These are phyloP conservation scores for Aporophyla nigra DNA, from an alignment of 2,888 invertebrate species.

Conservation along the genomic window DNA sequence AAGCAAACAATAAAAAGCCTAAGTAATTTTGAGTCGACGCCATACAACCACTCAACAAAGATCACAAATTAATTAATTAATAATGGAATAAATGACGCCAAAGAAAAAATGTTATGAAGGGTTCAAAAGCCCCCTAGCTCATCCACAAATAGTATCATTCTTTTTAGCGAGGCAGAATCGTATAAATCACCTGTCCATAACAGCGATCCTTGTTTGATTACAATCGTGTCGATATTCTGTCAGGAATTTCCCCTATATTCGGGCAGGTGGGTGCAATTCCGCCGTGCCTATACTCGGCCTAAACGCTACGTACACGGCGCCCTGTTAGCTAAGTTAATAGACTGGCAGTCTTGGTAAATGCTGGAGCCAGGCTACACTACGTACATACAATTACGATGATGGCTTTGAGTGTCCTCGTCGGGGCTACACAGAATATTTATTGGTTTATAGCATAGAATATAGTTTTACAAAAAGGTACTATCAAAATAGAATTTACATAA, in stretches of 20 bases:
- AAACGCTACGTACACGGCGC: slow-evolving; percentile 9
- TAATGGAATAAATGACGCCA: no score
- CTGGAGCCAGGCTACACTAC: slow-evolving; percentile 4
- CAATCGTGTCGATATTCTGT: not conserved
- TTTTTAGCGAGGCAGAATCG: not conserved
- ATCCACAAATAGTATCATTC: no score
- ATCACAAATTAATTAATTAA: no score
- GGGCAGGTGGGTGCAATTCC: not conserved
- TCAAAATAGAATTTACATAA: no score
- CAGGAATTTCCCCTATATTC: not conserved
- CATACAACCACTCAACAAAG: no score
- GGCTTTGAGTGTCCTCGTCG: not conserved
- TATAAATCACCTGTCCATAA: not conserved
- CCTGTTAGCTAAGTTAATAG: slow-evolving; percentile 31
- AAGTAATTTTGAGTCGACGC: no score
- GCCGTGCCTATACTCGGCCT: not conserved
- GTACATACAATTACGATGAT: slow-evolving; percentile 12
- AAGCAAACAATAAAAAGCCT: no score
- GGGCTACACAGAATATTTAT: not conserved
- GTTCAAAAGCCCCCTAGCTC: no score
- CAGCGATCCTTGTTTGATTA: not conserved
- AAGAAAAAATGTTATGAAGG: no score
- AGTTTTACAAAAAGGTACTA: no score
- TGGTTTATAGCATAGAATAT: not conserved
- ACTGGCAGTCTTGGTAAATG: slow-evolving; percentile 26